Conservation (phyloP, 1,140 invertebrate genomes). For the Brachionus manjavacas region DNA sequence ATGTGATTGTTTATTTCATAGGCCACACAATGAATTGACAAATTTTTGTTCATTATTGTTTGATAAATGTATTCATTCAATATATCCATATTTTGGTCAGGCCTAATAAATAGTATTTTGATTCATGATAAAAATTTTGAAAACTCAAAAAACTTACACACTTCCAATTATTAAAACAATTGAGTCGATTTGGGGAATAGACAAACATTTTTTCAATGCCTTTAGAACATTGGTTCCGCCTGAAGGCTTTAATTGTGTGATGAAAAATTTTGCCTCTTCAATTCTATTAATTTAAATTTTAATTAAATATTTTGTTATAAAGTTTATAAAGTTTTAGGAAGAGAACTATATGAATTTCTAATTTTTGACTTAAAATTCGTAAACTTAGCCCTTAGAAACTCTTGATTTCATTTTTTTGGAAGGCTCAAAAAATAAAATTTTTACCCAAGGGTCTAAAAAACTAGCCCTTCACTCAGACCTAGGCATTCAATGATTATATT, state of each 20-base stretch:
- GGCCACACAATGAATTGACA: constrained; percentile 52
- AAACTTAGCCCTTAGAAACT: too few species aligned
- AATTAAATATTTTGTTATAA: neutral
- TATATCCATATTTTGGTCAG: constrained; percentile 54
- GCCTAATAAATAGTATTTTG: constrained; percentile 45
- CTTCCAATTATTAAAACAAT: constrained; percentile 53
- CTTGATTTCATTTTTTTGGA: too few species aligned
- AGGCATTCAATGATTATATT: too few species aligned
- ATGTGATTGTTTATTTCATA: constrained; percentile 56
- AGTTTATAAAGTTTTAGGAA: too few species aligned
- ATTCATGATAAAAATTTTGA: neutral
- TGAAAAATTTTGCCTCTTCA: constrained; percentile 20
- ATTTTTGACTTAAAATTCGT: too few species aligned
- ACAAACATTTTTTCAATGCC: constrained; percentile 54
- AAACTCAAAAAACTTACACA: constrained; percentile 50
- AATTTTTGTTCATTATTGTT: constrained; percentile 50
- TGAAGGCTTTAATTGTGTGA: constrained; percentile 45
- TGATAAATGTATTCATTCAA: constrained; percentile 55
- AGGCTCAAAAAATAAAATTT: too few species aligned
- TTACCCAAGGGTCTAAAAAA: too few species aligned
- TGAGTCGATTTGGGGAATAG: constrained; percentile 50
- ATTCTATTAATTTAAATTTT: neutral
- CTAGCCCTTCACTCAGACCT: too few species aligned
- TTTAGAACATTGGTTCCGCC: constrained; percentile 56
- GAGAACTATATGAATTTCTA: too few species aligned